These are phyloP conservation scores for Heliconius eleuchia DNA, from an alignment of 1,140 invertebrate genomes.

Conservation along the genomic window DNA sequence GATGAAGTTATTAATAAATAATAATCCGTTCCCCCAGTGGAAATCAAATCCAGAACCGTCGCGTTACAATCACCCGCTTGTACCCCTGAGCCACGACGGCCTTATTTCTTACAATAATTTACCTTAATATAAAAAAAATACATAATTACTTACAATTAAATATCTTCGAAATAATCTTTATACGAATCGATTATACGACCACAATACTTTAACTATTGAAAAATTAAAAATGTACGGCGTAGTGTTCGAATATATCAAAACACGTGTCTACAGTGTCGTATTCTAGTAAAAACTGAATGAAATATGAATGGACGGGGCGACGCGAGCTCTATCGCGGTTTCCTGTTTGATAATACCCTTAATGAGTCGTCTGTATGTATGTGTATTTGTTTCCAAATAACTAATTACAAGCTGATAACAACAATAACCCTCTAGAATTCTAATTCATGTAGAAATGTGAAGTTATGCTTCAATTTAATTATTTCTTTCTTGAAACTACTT, in stretches of 20 bases:
- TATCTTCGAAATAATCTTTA: neutral
- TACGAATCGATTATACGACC: neutral
- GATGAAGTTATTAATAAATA: neutral
- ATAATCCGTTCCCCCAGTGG: neutral
- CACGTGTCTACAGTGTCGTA: conserved; percentile 60
- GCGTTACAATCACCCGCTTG: too few relatives aligned
- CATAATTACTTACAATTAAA: conserved; percentile 2
- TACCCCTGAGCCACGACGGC: too few relatives aligned
- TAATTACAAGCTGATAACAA: conserved; percentile 20
- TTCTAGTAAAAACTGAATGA: conserved; percentile 71
- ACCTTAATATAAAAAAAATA: neutral
- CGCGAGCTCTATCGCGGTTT: conserved; percentile 56
- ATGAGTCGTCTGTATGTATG: conserved; percentile 46
- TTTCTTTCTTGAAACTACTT: neutral
- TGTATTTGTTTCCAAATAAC: conserved; percentile 31
- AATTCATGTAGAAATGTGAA: neutral
- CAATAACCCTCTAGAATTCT: neutral
- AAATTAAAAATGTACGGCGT: neutral
- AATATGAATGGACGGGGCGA: conserved; percentile 55
- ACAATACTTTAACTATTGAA: neutral
- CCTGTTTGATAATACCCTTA: conserved; percentile 69
- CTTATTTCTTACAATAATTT: neutral
- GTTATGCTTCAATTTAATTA: neutral
- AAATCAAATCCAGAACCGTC: neutral
- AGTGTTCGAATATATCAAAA: conserved; percentile 1